phyloP scores from a whole-genome alignment of 2,113 vertebrate genomes.

The Etia nguti region DNA sequence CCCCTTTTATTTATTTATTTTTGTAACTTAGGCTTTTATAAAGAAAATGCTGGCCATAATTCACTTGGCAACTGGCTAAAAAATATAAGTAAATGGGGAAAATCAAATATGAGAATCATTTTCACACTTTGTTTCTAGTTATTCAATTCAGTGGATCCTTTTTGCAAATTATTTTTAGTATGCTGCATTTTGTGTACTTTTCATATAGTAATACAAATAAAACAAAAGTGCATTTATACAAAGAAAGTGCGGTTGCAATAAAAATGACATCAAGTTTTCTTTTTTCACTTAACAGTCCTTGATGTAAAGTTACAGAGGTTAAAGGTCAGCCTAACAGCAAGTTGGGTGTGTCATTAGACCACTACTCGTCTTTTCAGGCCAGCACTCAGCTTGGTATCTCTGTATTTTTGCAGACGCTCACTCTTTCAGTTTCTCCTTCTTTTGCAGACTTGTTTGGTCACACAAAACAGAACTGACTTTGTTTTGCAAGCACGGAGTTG shows the following conservation, averaged over 20 bases:
- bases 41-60: not conserved
- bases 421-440: not conserved
- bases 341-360: conserved; percentile 26
- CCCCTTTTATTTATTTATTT: not conserved
- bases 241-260: not conserved
- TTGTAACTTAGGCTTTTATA: not conserved
- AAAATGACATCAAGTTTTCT: conserved; percentile 43
- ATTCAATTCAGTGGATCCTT: not conserved
- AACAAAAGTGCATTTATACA: not conserved
- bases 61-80: not conserved
- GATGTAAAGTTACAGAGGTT: conserved; percentile 26
- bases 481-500: not conserved
- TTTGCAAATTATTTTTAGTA: rapidly evolving
- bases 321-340: conserved; percentile 45
- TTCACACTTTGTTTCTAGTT: not conserved
- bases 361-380: not conserved
- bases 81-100: not conserved
- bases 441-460: not conserved
- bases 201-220: not conserved
- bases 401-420: not conserved
- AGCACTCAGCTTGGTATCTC: not conserved
- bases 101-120: not conserved
- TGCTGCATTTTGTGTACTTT: rapidly evolving
- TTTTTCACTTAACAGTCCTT: not conserved
- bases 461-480: not conserved